These are phyloP conservation scores for Passer montanus DNA, from an alignment of 2,113 vertebrate genomes.

Conservation along the genomic window DNA sequence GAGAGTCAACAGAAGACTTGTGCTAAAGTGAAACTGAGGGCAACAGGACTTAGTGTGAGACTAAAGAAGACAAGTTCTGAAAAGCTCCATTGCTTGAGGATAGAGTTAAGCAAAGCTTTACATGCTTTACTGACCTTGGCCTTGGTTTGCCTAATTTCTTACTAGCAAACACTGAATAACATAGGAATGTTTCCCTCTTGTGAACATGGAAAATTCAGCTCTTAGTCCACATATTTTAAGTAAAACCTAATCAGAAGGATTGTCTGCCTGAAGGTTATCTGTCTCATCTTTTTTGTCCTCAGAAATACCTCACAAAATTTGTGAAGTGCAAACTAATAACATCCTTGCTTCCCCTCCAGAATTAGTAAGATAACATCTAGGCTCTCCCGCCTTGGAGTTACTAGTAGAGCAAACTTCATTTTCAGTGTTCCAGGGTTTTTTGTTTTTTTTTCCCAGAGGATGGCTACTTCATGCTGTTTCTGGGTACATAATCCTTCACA, in stretches of 20 bases:
- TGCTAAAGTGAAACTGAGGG: neutral
- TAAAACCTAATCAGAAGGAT: neutral
- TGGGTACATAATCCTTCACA: neutral
- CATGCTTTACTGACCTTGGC: neutral
- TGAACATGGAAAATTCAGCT: neutral
- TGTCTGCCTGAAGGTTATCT: neutral
- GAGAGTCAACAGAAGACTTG: neutral
- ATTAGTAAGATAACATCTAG: too few species aligned
- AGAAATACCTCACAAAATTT: neutral
- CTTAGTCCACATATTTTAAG: neutral
- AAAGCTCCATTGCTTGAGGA: neutral
- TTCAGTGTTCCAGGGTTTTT: neutral
- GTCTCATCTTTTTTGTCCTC: neutral
- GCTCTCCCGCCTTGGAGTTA: neutral
- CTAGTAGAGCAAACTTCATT: neutral
- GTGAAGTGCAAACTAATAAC: neutral
- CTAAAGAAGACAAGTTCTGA: neutral
- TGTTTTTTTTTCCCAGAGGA: neutral
- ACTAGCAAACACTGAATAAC: neutral
- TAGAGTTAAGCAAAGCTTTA: neutral
- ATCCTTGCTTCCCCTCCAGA: neutral
- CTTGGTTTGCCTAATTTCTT: neutral
- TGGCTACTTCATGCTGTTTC: neutral
- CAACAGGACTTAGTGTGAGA: neutral
- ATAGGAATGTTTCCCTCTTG: neutral